Conservation (phyloP, 2,888 invertebrate species). For the Lasioglossum oenotherae region DNA sequence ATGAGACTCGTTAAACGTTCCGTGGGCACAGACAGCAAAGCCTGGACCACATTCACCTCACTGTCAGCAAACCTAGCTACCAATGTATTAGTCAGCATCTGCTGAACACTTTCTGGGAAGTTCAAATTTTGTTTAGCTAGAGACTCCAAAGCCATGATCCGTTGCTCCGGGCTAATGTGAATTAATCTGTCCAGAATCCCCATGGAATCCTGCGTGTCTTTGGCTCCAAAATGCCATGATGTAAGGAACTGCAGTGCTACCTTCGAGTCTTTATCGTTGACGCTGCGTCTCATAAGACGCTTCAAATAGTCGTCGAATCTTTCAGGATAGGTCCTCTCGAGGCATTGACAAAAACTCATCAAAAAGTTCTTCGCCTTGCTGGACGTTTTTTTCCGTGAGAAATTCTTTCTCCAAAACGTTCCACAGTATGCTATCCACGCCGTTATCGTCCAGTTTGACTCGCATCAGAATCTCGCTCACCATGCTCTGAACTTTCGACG, state of each 20-base stretch:
- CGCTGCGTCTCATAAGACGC: slow-evolving; percentile 84
- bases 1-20: slow-evolving; percentile 73
- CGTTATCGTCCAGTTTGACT: slow-evolving; percentile 86
- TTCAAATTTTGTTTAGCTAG: slow-evolving; percentile 84
- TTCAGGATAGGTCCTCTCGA: slow-evolving; percentile 90
- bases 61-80: slow-evolving; percentile 89
- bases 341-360: slow-evolving; percentile 71
- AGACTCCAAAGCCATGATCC: slow-evolving; percentile 89
- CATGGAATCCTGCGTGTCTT: slow-evolving; percentile 74
- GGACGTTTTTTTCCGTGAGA: slow-evolving; percentile 30
- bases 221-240: slow-evolving; percentile 77
- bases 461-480: slow-evolving; percentile 87
- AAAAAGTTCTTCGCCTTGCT: slow-evolving; percentile 68
- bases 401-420: slow-evolving; percentile 69
- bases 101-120: slow-evolving; percentile 81
- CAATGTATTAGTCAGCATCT: slow-evolving; percentile 88
- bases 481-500: slow-evolving; percentile 85
- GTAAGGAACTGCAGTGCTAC: slow-evolving; percentile 76
- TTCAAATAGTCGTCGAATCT: slow-evolving; percentile 90
- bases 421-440: slow-evolving; percentile 79
- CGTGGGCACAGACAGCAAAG: slow-evolving; percentile 80
- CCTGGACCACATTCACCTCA: slow-evolving; percentile 87
- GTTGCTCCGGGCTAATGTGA: slow-evolving; percentile 88
- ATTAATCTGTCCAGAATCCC: slow-evolving; percentile 85
- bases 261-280: slow-evolving; percentile 65